Evolutionary conservation across 2,113 vertebrate species (phyloP), one percentile per base, ranked within the genome.

Genomic region (Pagrus major): DNA sequence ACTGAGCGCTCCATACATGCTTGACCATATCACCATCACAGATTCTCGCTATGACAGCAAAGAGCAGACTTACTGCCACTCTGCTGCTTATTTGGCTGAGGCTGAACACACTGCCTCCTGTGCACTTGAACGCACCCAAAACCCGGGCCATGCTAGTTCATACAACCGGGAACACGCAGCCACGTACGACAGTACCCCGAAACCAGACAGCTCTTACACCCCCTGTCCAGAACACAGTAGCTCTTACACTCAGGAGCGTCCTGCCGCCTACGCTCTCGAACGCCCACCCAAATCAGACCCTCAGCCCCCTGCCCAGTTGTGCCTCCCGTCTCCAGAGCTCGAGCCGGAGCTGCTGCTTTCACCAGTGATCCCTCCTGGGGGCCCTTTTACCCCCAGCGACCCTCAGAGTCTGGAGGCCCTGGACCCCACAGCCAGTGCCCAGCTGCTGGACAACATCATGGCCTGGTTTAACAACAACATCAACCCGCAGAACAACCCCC

Each of bases 371-470:
- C 93, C 93, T 4, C 91, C 89, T 0, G 93, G 93, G 66, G 88
- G 89, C 8, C 71, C 93, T 56, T 94, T 93, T 73, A 93, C 92
- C 63, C 93, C 91, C 68, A 94, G 90, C 14, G 93, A 94, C 84
- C 93, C 93, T 31, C 88, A 93, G 85, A 91, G 93, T 61, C 83
- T 94, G 44, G 91, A 94, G 81, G 58, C 89, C 49, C 69, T 94
- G 82, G 93, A 94, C 59, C 89, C 93, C 31, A 87, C 86, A 37
- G 89, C 91, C 80, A 92, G 92, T 6, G 93, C 92, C 71, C 93
- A 92, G 86, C 91, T 94, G 86, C 89, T 94, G 86, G 93, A 94
- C 90, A 94, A 94, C 92, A 94, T 94, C 86, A 93, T 93, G 93
- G 93, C 92, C 91, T 94, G 93, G 93, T 94, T 94, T 44, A 93